Evolutionary conservation across 2,797 vertebrate species (phyloP), one percentile per base, ranked within the genome.

Genomic region (Cirrhinus mrigala): DNA sequence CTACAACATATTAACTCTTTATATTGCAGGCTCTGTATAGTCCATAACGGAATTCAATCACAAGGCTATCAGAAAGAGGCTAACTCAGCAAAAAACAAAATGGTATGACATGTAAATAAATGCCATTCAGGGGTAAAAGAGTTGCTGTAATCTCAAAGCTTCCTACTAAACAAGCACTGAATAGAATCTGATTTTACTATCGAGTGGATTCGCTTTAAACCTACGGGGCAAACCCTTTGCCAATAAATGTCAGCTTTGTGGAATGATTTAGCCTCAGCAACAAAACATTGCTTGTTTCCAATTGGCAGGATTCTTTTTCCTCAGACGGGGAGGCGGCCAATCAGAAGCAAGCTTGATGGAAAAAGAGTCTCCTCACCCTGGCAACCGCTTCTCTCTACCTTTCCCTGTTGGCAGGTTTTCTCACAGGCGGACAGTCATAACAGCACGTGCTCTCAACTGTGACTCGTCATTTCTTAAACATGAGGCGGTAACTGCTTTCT

Each of bases 281-380:
- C 95, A 96, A 94, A 94, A 93, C 91, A 92, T 89, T 89, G 92
- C 92, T 92, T 94, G 94, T 93, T 94, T 95, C 92, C 93, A 92
- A 96, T 95, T 96, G 95, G 95, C 92, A 91, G 94, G 92, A 92
- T 92, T 92, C 89, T 91, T 88, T 89, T 90, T 87, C 90, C 92
- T 93, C 87, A 86, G 89, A 85, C 2, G 1, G 1, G 66, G 90
- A 85, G 83, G 64, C 24, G 27, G 87, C 95, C 94, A 94, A 95
- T 95, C 93, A 92, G 89, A 88, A 85, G 54, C 70, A 20, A 20
- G 91, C 90, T 93, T 90, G 83, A 89, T 89, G 91, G 89, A 94
- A 85, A 69, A 29, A 29, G 90, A 90, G 86, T 88, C 74, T 40
- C 75, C 88, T 95, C 90, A 90, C 93, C 94, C 89, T 93, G 94